These are phyloP conservation scores for Drosophila quinaria DNA, from an alignment of 2,888 invertebrate species.

Conservation along the genomic window DNA sequence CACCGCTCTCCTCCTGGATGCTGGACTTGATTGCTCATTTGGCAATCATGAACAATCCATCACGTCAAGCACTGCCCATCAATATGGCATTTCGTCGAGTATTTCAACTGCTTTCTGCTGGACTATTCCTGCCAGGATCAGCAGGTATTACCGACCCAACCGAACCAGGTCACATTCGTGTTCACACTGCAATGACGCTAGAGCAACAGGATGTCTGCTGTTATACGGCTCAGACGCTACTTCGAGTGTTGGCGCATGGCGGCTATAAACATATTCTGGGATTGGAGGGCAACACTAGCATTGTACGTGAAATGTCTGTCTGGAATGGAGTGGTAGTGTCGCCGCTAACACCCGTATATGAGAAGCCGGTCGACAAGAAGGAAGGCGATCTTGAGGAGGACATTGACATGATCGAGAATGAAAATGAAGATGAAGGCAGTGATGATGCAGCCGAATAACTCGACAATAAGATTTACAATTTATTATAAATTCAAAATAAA, in stretches of 20 bases:
- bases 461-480: constrained; percentile 32
- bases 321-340: constrained; percentile 99
- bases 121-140: constrained; percentile 97
- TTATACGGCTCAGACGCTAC: constrained; percentile 94
- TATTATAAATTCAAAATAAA: constrained; percentile 36
- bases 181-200: constrained; percentile 95
- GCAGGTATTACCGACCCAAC: constrained; percentile 97
- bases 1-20: constrained; percentile 98
- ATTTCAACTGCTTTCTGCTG: constrained; percentile 96
- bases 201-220: constrained; percentile 97
- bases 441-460: constrained; percentile 82
- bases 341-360: constrained; percentile 97
- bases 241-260: constrained; percentile 96
- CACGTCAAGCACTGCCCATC: constrained; percentile 95
- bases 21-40: constrained; percentile 97
- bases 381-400: constrained; percentile 90
- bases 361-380: constrained; percentile 91
- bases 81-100: constrained; percentile 96
- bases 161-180: constrained; percentile 94
- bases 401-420: constrained; percentile 88
- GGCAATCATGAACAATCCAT: constrained; percentile 98
- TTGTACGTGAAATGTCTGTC: constrained; percentile 94
- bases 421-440: constrained; percentile 85
- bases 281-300: constrained; percentile 87
- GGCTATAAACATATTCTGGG: constrained; percentile 97